These are phyloP conservation scores for Kryptolebias ocellatus DNA, from an alignment of 2,797 vertebrate genomes.

Conservation along the genomic window DNA sequence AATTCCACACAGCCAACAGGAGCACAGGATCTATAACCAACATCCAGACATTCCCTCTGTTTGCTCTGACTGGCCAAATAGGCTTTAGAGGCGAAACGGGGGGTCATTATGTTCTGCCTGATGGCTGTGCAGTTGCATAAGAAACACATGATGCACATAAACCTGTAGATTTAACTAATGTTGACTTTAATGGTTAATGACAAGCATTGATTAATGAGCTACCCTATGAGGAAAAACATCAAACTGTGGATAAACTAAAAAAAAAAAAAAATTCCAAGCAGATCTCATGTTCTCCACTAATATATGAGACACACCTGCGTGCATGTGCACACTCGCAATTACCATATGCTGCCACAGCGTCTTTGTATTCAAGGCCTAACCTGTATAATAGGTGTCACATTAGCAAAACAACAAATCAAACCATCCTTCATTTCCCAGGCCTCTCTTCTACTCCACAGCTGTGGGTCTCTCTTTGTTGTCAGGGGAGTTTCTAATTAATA, in stretches of 20 bases:
- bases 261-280: constrained; percentile 17
- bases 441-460: constrained; percentile 94
- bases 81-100: too few relatives aligned
- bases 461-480: constrained; percentile 90
- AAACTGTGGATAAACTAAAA: constrained; percentile 17
- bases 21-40: too few relatives aligned
- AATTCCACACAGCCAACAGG: too few relatives aligned
- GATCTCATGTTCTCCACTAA: constrained; percentile 19
- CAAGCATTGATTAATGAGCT: constrained; percentile 15
- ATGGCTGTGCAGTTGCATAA: background rate
- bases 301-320: constrained; percentile 23
- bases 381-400: constrained; percentile 99
- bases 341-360: constrained; percentile 90
- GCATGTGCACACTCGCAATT: constrained; percentile 72
- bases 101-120: too few relatives aligned
- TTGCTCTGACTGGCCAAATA: background rate
- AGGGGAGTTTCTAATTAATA: constrained; percentile 99
- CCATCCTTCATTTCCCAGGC: constrained; percentile 88
- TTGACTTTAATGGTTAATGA: background rate
- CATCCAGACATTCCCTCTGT: too few relatives aligned
- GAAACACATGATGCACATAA: background rate
- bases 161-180: background rate
- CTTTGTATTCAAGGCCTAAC: constrained; percentile 92
- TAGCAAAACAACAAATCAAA: constrained; percentile 98
- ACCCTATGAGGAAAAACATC: constrained; percentile 9